A percentile compares a stretch with the other conserved stretches of the same genome.
Evolutionary conservation across 1,140 invertebrate species (phyloP).

Genomic region (Pogonomyrmex barbatus): DNA sequence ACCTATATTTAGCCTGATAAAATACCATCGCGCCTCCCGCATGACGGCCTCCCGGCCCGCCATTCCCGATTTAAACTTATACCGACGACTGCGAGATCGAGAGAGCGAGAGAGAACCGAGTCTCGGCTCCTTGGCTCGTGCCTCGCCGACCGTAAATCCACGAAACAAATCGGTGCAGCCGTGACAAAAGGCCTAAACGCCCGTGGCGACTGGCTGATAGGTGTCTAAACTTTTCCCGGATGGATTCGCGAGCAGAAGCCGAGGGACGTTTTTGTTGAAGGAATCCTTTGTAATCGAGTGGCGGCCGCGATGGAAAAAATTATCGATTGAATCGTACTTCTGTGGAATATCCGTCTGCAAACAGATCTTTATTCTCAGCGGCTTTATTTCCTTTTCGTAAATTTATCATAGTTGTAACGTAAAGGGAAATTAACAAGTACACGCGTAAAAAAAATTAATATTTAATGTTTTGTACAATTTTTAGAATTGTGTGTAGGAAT

Average conservation of each 20-base stretch:
- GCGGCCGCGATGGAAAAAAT: not conserved
- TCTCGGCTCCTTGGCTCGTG: constrained; percentile 47
- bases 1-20: constrained; percentile 85
- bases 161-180: constrained; percentile 57
- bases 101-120: constrained; percentile 50
- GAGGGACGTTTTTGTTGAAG: not conserved
- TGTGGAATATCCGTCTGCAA: not conserved
- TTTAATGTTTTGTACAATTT: not conserved
- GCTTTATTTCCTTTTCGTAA: not conserved
- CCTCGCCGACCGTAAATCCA: constrained; percentile 61
- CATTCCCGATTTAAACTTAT: constrained; percentile 84
- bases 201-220: constrained; percentile 48
- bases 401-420: not conserved
- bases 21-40: constrained; percentile 85
- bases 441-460: not conserved
- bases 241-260: constrained; percentile 7
- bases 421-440: not conserved
- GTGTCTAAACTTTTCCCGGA: constrained; percentile 40
- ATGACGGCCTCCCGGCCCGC: constrained; percentile 83
- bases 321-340: not conserved
- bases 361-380: not conserved
- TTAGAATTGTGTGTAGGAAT: not conserved
- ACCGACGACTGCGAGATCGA: constrained; percentile 64
- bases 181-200: constrained; percentile 60
- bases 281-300: not conserved